Percentiles rank a stretch among this genome's conserved stretches.
These are phyloP conservation scores for Prochilodus magdalenae DNA, from an alignment of 2,113 vertebrate genomes.

Conservation along the genomic window DNA sequence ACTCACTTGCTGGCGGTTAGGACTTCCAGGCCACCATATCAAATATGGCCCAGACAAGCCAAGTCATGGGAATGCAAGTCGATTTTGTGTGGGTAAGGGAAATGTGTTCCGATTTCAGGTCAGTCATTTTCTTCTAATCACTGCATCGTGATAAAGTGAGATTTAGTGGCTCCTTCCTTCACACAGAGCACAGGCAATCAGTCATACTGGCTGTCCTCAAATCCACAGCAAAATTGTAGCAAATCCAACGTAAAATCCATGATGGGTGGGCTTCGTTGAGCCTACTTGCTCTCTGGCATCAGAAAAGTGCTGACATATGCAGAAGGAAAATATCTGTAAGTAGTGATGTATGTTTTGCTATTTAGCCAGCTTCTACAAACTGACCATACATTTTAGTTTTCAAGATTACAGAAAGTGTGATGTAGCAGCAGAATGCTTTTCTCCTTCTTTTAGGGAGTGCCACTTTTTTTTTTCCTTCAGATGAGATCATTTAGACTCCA, in stretches of 20 bases:
- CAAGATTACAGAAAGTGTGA: not conserved
- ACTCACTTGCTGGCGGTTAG: not conserved
- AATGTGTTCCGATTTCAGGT: no score
- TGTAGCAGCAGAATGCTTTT: not conserved
- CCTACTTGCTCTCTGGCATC: not conserved
- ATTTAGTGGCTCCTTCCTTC: not conserved
- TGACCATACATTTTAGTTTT: not conserved
- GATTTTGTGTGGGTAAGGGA: not conserved
- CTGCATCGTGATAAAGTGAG: not conserved
- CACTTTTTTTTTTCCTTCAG: conserved; percentile 9
- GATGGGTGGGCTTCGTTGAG: not conserved
- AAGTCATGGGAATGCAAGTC: not conserved
- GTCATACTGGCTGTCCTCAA: not conserved
- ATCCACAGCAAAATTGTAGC: not conserved
- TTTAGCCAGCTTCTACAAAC: not conserved
- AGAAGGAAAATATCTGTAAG: not conserved
- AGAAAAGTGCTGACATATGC: not conserved
- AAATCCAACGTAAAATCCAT: not conserved
- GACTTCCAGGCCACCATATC: not conserved
- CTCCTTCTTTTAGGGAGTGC: conserved; percentile 7
- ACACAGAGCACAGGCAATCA: not conserved
- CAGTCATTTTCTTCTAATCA: not conserved
- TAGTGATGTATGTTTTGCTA: not conserved
- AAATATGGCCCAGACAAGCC: not conserved
- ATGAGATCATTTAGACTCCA: conserved; percentile 69